Evolutionary conservation across 2,113 vertebrate species (phyloP), one percentile per base, ranked within the genome.

Genomic region (Gavialis gangeticus): DNA sequence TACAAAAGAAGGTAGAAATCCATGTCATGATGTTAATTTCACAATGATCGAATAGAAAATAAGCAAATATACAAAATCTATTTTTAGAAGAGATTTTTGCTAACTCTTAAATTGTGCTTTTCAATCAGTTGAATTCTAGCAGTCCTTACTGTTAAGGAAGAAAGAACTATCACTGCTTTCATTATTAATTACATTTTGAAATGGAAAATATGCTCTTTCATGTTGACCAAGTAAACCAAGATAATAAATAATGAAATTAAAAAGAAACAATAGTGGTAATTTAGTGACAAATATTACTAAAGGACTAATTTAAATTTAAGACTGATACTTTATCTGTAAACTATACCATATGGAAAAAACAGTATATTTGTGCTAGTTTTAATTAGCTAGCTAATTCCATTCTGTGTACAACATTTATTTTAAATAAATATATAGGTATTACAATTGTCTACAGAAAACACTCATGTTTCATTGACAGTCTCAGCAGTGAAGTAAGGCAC

Each of bases 361-460:
- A 10, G 56, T 55, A 7, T n/a, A 58, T 59, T 81, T 79, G 80
- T 83, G 83, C 10, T 60, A 60, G 8, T 21, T 79, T 85, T 55
- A 12, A 81, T 17, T 18, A 90, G 2, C 58, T 22, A 10, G 46
- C 57, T 3, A 66, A 18, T 13, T 75, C 83, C 25, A 60, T 4
- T 73, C 37, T 2, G 12, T 3, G 34, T 9, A 71, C 24, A 66
- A 30, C 12, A 30, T 60, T 69, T n/a, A 14, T 34, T 5, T 76
- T 55, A 89, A 57, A 37, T 79, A 46, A 24, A 88, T 85, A 64
- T 46, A 12, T 75, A 60, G 46, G 37, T 82, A 25, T 15, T 75
- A 63, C 0, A 2, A 16, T 3, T 90, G 59, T 63, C 58, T 22
- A 0, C 0, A 0, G 30, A 10, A 14, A 54, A 27, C 58, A 64